A percentile compares a stretch with the other conserved stretches of the same genome.
Evolutionary conservation across 1,140 invertebrate species (phyloP).

Genomic region (Drosophila ohnishii): DNA sequence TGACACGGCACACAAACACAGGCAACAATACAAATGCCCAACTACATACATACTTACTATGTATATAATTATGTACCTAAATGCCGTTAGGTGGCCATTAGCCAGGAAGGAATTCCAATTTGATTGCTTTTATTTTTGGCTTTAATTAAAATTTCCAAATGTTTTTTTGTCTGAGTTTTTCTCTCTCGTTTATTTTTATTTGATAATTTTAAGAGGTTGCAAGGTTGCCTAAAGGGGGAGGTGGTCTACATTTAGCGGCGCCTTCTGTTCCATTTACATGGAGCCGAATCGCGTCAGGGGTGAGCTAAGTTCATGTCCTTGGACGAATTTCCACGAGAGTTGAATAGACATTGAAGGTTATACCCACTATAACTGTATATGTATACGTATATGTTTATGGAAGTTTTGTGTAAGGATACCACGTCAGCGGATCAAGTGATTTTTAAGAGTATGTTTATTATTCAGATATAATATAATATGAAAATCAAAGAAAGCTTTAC

Average conservation of each 20-base stretch:
- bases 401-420: not conserved
- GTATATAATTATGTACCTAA: not conserved
- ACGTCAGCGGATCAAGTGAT: constrained; percentile 21
- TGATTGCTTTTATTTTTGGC: constrained; percentile 25
- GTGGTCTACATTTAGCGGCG: constrained; percentile 32
- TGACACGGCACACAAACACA: constrained; percentile 47
- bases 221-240: constrained; percentile 1
- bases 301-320: constrained; percentile 58
- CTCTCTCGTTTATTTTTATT: not conserved
- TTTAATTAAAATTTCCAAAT: constrained; percentile 55
- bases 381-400: not conserved
- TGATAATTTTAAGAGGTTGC: constrained; percentile 12
- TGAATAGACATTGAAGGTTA: constrained; percentile 71
- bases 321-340: constrained; percentile 65
- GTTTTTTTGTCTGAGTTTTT: not conserved
- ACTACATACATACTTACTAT: not conserved
- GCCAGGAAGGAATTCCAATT: constrained; percentile 35
- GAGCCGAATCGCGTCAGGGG: constrained; percentile 6
- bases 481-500: too few relatives aligned
- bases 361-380: constrained; percentile 20
- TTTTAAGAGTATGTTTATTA: too few relatives aligned
- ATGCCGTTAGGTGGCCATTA: constrained; percentile 14
- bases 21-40: not conserved
- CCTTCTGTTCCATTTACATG: constrained; percentile 45
- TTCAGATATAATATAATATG: too few relatives aligned